phyloP scores from a whole-genome alignment of 2,888 invertebrate species.

The Drosophila macrothrix region DNA sequence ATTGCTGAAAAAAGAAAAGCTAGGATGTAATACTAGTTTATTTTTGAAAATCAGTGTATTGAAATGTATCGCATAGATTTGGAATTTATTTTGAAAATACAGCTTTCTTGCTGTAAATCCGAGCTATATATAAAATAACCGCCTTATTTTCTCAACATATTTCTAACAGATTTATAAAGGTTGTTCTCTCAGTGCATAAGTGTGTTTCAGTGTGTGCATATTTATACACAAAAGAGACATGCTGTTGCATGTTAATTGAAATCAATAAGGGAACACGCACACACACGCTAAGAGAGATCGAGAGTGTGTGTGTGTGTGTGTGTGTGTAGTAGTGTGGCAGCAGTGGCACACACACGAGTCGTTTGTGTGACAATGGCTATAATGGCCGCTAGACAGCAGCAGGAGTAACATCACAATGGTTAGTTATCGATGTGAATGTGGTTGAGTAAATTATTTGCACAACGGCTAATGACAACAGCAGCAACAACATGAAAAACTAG shows the following conservation, averaged over 20 bases:
- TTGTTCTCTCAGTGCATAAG: not conserved
- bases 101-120: not conserved
- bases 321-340: not conserved
- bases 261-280: slow-evolving; percentile 73
- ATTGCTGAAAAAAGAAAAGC: too few relatives aligned
- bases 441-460: slow-evolving; percentile 81
- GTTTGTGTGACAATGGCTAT: slow-evolving; percentile 54
- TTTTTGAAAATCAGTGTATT: too few relatives aligned
- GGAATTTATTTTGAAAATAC: not conserved
- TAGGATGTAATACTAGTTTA: too few relatives aligned
- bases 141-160: not conserved
- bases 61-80: too few relatives aligned
- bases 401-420: slow-evolving; percentile 75
- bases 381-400: slow-evolving; percentile 64
- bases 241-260: slow-evolving; percentile 82
- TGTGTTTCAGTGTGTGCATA: slow-evolving; percentile 30
- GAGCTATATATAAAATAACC: not conserved
- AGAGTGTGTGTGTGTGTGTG: not conserved
- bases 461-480: slow-evolving; percentile 80
- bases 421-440: slow-evolving; percentile 80
- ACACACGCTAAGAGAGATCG: slow-evolving; percentile 19
- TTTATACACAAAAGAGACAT: slow-evolving; percentile 71
- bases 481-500: slow-evolving; percentile 30
- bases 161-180: not conserved
- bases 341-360: slow-evolving; percentile 3